Percentiles rank a stretch among this genome's conserved stretches.
These are phyloP conservation scores for Scartelaos histophorus DNA, from an alignment of 2,113 vertebrate genomes.

Conservation along the genomic window DNA sequence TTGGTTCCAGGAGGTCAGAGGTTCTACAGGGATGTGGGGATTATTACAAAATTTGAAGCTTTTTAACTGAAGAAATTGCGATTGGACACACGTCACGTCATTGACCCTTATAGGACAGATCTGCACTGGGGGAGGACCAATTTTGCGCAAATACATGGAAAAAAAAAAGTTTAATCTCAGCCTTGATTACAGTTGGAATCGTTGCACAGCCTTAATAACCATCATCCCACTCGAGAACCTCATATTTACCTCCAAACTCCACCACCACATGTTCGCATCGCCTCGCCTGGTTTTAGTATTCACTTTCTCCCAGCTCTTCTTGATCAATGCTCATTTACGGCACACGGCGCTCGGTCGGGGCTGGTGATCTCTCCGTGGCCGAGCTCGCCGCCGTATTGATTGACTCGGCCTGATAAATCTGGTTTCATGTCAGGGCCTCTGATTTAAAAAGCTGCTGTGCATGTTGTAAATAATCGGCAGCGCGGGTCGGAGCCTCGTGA, in stretches of 20 bases:
- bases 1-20: too few relatives aligned
- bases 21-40: too few relatives aligned
- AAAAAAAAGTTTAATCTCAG: too few relatives aligned
- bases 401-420: constrained; percentile 10
- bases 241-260: background rate
- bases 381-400: background rate
- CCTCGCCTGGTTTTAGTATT: background rate
- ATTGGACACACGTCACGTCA: too few relatives aligned
- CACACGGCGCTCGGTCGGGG: background rate
- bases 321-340: constrained; percentile 17
- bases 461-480: constrained; percentile 9
- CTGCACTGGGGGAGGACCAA: too few relatives aligned
- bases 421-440: constrained; percentile 10
- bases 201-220: too few relatives aligned
- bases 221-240: too few relatives aligned
- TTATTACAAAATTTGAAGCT: too few relatives aligned
- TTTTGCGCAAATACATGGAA: too few relatives aligned
- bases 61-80: too few relatives aligned
- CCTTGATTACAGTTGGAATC: too few relatives aligned
- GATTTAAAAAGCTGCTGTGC: constrained; percentile 18
- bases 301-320: constrained; percentile 1
- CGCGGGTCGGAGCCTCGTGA: background rate
- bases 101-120: too few relatives aligned
- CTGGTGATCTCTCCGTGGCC: background rate
- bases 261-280: background rate